A percentile compares a stretch with the other conserved stretches of the same genome.
Evolutionary conservation across 1,140 invertebrate genomes (phyloP).

Genomic region (Oryctes rhinoceros): DNA sequence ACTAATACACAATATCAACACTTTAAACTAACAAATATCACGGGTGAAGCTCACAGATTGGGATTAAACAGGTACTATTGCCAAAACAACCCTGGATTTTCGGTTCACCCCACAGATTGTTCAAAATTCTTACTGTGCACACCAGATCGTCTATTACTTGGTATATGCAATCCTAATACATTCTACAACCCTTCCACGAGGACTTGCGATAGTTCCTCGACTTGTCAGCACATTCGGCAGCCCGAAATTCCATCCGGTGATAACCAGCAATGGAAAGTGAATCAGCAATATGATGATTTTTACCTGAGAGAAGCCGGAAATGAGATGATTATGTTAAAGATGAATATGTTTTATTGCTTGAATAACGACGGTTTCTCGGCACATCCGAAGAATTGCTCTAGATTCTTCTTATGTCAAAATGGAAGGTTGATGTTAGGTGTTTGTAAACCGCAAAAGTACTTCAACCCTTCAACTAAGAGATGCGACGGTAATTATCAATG

Average conservation of each 20-base stretch:
- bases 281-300: conserved; percentile 21
- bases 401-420: conserved; percentile 29
- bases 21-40: background rate
- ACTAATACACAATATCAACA: background rate
- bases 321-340: background rate
- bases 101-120: background rate
- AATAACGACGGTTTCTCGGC: background rate
- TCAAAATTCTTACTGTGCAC: conserved; percentile 17
- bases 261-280: background rate
- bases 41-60: background rate
- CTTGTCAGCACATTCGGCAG: background rate
- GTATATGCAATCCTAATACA: background rate
- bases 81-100: conserved; percentile 1
- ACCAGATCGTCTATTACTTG: background rate
- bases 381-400: conserved; percentile 25
- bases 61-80: background rate
- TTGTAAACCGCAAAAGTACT: background rate
- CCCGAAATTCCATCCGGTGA: background rate
- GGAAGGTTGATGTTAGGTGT: conserved; percentile 17
- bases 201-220: background rate
- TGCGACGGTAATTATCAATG: conserved; percentile 24
- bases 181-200: background rate
- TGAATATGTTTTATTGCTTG: conserved; percentile 15
- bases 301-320: background rate
- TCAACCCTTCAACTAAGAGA: background rate